phyloP scores from a whole-genome alignment of 2,113 vertebrate genomes.

The Chaetodon auriga region DNA sequence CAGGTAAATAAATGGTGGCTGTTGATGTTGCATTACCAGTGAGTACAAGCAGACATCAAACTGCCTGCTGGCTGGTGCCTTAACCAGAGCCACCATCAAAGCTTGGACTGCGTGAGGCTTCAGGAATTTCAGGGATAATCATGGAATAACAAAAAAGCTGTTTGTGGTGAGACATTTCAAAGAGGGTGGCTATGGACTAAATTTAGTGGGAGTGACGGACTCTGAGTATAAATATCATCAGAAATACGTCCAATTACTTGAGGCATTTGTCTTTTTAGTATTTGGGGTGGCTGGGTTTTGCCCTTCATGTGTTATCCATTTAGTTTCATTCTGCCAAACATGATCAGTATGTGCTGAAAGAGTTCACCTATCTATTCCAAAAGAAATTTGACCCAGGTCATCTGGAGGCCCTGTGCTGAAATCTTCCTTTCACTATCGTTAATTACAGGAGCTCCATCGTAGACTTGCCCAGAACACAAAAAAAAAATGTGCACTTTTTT shows the following conservation, averaged over 20 bases:
- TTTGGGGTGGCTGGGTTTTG: constrained; percentile 6
- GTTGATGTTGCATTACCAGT: constrained; percentile 54
- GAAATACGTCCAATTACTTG: not conserved
- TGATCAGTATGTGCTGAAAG: constrained; percentile 6
- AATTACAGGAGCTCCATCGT: not conserved
- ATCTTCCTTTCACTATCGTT: constrained; percentile 5
- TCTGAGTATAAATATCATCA: not conserved
- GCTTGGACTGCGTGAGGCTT: constrained; percentile 2
- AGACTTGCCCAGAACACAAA: constrained; percentile 10
- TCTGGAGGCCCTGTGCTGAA: not conserved
- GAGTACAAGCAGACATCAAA: constrained; percentile 35
- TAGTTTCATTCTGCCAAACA: not conserved
- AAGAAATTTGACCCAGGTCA: constrained; percentile 11
- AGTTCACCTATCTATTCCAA: not conserved
- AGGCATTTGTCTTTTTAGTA: not conserved
- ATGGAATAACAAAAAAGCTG: not conserved
- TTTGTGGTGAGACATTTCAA: constrained; percentile 6
- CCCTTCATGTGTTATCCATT: not conserved
- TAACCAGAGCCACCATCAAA: constrained; percentile 12
- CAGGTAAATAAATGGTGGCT: constrained; percentile 60
- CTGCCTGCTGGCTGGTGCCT: constrained; percentile 26
- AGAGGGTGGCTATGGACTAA: constrained; percentile 4
- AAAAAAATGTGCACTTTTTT: not conserved
- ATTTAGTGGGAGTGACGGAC: not conserved
- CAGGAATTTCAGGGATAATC: constrained; percentile 4